Percentiles rank a stretch among this genome's conserved stretches.
Evolutionary conservation across 2,888 invertebrate species (phyloP).

Genomic region (Polydrusus pterygomalis): DNA sequence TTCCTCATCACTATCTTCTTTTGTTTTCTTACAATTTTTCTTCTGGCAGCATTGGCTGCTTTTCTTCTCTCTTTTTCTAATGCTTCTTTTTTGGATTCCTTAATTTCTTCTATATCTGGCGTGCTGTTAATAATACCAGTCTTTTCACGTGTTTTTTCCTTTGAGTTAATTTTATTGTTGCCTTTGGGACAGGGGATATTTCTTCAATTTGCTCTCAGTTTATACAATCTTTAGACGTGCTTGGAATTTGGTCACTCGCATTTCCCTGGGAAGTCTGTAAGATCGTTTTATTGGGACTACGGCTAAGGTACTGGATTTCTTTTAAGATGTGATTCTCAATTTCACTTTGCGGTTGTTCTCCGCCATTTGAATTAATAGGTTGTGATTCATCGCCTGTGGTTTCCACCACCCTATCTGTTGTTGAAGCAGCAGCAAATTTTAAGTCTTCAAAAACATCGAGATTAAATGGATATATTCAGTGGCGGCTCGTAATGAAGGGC

Average conservation of each 20-base stretch:
- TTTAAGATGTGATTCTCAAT: background rate
- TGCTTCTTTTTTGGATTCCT: too few species aligned
- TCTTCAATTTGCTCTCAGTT: constrained; percentile 3
- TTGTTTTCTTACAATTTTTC: constrained; percentile 6
- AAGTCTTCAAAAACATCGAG: constrained; percentile 33
- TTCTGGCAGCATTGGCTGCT: background rate
- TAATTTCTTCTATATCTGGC: too few species aligned
- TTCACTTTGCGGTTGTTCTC: background rate
- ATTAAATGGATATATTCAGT: too few species aligned
- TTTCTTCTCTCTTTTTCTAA: constrained; percentile 1
- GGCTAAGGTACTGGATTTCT: background rate
- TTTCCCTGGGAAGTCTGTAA: constrained; percentile 5
- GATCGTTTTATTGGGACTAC: background rate
- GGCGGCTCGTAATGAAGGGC: too few species aligned
- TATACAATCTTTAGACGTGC: background rate
- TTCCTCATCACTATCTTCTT: background rate
- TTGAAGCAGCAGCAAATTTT: constrained; percentile 26
- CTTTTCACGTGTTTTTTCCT: too few species aligned
- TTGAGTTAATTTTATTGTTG: too few species aligned
- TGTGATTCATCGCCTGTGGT: background rate
- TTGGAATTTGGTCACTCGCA: background rate
- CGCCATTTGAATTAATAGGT: background rate
- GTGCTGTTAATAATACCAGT: too few species aligned
- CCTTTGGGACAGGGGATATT: background rate
- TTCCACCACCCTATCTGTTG: constrained; percentile 3